Evolutionary conservation across 2,888 invertebrate genomes (phyloP).

Genomic region (Cosmia trapezina): DNA sequence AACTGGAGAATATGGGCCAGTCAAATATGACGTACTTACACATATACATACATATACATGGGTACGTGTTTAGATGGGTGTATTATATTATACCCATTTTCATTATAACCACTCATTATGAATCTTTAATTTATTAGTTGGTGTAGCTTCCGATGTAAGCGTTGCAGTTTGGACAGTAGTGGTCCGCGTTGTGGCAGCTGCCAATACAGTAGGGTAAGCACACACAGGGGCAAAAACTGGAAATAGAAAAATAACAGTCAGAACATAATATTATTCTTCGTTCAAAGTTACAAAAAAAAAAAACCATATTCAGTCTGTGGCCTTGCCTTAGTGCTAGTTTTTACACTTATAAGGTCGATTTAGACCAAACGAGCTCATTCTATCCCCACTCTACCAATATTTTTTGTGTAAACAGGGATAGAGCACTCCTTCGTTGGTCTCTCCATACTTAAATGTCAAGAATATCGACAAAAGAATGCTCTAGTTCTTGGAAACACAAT

Average conservation of each 20-base stretch:
- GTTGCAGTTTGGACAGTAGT: slow-evolving; percentile 90
- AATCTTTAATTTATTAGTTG: slow-evolving; percentile 14
- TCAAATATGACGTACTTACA: background rate
- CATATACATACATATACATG: too few species aligned
- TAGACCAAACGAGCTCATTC: too few species aligned
- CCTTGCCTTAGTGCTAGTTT: too few species aligned
- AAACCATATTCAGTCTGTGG: background rate
- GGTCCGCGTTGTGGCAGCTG: slow-evolving; percentile 88
- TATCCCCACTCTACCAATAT: too few species aligned
- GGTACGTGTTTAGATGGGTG: too few species aligned
- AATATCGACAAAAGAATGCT: too few species aligned
- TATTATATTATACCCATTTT: background rate
- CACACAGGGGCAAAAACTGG: slow-evolving; percentile 89
- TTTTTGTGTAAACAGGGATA: too few species aligned
- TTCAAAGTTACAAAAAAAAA: too few species aligned
- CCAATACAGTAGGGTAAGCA: slow-evolving; percentile 90
- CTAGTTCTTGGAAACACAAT: too few species aligned
- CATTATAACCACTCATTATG: slow-evolving; percentile 2
- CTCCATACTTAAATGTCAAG: too few species aligned
- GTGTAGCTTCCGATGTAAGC: slow-evolving; percentile 87
- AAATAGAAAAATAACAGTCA: slow-evolving; percentile 48
- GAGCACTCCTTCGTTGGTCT: too few species aligned
- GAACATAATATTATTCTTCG: background rate
- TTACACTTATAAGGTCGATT: too few species aligned
- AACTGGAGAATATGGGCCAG: background rate